Evolutionary conservation across 2,113 vertebrate species (phyloP).

Genomic region (Actenoides lindsayi): DNA sequence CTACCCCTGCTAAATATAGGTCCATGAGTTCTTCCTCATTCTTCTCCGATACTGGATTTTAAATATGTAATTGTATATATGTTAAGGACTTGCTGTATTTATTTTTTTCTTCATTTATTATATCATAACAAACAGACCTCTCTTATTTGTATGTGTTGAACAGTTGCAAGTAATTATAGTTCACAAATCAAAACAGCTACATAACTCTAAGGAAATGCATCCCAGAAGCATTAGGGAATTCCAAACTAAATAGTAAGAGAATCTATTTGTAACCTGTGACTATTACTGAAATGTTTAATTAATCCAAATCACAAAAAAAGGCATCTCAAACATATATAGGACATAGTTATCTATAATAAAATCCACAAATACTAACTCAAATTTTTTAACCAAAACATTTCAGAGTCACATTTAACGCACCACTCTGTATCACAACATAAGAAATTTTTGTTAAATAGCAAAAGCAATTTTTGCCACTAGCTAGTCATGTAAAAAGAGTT

Average conservation of each 20-base stretch:
- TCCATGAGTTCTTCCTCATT: background rate
- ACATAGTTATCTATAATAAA: background rate
- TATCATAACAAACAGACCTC: background rate
- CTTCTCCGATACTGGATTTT: background rate
- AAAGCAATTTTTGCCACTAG: background rate
- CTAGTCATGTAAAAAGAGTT: background rate
- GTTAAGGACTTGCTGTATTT: background rate
- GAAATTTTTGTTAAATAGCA: background rate
- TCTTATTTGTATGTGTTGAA: background rate
- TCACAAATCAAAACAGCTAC: slow-evolving; percentile 54
- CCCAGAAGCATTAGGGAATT: background rate
- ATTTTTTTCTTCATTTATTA: background rate
- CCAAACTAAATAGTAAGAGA: background rate
- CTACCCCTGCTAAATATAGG: background rate
- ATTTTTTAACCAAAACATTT: background rate
- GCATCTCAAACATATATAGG: background rate
- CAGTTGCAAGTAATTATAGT: slow-evolving; percentile 26
- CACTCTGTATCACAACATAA: background rate
- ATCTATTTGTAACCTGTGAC: background rate
- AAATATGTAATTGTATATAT: background rate
- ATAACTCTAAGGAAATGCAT: background rate
- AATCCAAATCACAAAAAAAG: background rate
- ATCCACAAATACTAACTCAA: background rate
- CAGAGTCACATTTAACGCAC: background rate
- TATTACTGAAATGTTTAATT: background rate